A percentile compares a stretch with the other conserved stretches of the same genome.
phyloP scores from a whole-genome alignment of 2,113 vertebrate genomes.

The Otus sunia region DNA sequence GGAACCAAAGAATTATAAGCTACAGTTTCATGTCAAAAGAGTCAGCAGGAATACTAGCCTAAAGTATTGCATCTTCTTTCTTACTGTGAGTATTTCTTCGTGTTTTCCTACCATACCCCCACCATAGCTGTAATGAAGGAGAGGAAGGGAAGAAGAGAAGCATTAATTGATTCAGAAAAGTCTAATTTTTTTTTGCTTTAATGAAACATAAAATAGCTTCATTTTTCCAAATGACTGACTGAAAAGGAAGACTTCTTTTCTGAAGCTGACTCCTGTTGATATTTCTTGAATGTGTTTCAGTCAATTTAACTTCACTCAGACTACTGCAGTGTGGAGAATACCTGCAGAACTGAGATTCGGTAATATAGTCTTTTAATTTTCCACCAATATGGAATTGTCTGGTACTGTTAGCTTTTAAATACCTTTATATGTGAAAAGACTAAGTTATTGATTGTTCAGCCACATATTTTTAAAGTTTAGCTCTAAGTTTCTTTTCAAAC shows the following conservation, averaged over 20 bases:
- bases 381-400: not conserved
- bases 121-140: not conserved
- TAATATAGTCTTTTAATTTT: not conserved
- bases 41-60: not conserved
- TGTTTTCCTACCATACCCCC: rapidly evolving
- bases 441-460: not conserved
- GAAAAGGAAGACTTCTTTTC: not conserved
- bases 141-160: not conserved
- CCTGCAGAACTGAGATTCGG: not conserved
- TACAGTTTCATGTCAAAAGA: not conserved
- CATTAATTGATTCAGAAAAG: not conserved
- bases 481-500: not conserved
- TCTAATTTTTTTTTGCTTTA: not conserved
- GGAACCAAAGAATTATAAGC: not conserved
- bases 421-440: not conserved
- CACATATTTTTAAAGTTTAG: not conserved
- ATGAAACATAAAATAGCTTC: not conserved
- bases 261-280: not conserved
- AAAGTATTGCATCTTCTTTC: not conserved
- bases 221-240: not conserved
- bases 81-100: not conserved
- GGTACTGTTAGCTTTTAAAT: not conserved
- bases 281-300: not conserved
- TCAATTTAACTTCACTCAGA: not conserved
- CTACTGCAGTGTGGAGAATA: not conserved